Evolutionary conservation across 2,888 invertebrate genomes (phyloP).

Genomic region (Seira musarum): DNA sequence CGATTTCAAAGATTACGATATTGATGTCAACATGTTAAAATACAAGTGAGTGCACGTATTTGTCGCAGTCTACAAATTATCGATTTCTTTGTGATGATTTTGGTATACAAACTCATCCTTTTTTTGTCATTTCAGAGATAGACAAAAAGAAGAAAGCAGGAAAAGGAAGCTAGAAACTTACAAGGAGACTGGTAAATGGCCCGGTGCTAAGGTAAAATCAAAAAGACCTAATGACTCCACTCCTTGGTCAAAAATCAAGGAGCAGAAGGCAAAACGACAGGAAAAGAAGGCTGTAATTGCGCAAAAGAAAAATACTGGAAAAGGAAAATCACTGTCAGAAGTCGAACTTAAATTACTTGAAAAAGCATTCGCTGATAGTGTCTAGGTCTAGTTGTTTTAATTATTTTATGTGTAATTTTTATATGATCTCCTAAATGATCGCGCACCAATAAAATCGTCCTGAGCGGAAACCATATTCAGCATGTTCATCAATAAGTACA

Average conservation of each 20-base stretch:
- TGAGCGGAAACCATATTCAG: no score
- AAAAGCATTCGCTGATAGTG: slow-evolving; percentile 71
- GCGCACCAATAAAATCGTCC: no score
- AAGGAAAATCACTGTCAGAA: slow-evolving; percentile 78
- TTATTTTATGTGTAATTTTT: neutral
- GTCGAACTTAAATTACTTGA: slow-evolving; percentile 85
- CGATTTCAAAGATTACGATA: slow-evolving; percentile 76
- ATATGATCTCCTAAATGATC: neutral
- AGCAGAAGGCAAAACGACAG: slow-evolving; percentile 74
- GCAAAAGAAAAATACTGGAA: slow-evolving; percentile 73
- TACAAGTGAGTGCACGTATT: no score
- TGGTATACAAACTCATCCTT: no score
- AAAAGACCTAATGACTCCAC: slow-evolving; percentile 73
- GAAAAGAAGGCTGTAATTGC: slow-evolving; percentile 74
- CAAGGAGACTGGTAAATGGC: slow-evolving; percentile 84
- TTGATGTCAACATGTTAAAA: slow-evolving; percentile 83
- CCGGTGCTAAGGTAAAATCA: slow-evolving; percentile 76
- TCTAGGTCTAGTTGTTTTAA: neutral
- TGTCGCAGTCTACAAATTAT: no score
- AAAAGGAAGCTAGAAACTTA: slow-evolving; percentile 81
- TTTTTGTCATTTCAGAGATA: slow-evolving; percentile 75
- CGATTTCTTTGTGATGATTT: no score
- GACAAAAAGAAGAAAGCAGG: slow-evolving; percentile 82
- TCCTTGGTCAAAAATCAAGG: slow-evolving; percentile 77
- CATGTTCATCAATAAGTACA: no score